Evolutionary conservation across 2,797 vertebrate species (phyloP), one percentile per base, ranked within the genome.

Genomic region (Periparus ater): DNA sequence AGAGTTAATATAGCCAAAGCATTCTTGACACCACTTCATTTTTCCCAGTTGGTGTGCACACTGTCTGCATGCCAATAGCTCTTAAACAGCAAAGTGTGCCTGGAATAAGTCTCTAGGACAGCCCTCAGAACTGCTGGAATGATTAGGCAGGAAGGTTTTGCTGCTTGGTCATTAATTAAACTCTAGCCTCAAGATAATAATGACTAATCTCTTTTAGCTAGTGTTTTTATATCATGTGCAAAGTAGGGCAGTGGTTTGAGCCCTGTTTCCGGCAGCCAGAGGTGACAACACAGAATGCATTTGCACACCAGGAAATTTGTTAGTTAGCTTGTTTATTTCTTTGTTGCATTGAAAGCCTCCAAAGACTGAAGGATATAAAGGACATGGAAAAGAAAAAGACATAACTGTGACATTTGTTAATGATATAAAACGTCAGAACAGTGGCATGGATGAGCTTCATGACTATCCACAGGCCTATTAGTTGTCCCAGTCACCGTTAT

Each of bases 41-140:
- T 88, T 75, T 61, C 73, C 87, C 82, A 84, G 58, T n/a, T 20
- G 3, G 58, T 29, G 40, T 27, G 58, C 60, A 81, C 29, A 6
- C 51, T 67, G 62, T 81, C 91, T 94, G 93, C 94, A 84, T 93
- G 70, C 11, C 85, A 88, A 93, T 47, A 83, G 17, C 34, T 42
- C 48, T 66, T 47, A 62, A 9, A 34, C 36, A 66, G 44, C 10
- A 83, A 78, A 84, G 14, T 20, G 30, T 79, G 51, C 27, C 40
- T 65, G 30, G 51, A 62, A 44, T 45, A 55, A 91, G 22, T 27
- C n/a, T 62, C 51, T 50, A 77, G 51, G 48, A 80, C 15, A 77
- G 29, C 53, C 77, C 81, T 92, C 18, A 19, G 34, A 80, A 65
- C 17, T 82, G 50, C 48, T 83, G 76, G 32, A 91, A 87, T 70